phyloP scores from a whole-genome alignment of 2,113 vertebrate species.

The Colius striatus region DNA sequence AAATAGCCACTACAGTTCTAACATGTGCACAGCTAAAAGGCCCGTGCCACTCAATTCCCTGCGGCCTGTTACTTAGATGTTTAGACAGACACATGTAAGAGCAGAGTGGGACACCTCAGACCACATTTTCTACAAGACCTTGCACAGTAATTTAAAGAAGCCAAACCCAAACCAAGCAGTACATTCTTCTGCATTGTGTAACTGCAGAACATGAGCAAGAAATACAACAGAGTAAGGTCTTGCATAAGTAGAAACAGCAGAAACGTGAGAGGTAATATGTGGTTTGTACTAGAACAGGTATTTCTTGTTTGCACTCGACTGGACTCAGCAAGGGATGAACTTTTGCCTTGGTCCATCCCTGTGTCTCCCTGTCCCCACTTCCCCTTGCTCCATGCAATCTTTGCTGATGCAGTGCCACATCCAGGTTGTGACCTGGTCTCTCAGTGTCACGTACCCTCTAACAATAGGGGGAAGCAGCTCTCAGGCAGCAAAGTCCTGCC shows the following conservation, averaged over 20 bases:
- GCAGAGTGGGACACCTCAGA: background rate
- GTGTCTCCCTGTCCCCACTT: background rate
- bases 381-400: background rate
- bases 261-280: background rate
- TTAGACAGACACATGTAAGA: background rate
- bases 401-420: background rate
- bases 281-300: background rate
- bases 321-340: background rate
- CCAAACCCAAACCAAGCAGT: background rate
- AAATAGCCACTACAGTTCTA: background rate
- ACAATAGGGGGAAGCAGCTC: slow-evolving; percentile 17
- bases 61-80: background rate
- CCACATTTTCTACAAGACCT: background rate
- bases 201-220: background rate
- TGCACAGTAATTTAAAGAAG: background rate
- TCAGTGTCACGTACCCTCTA: background rate
- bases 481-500: slow-evolving; percentile 38
- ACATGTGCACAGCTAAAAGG: background rate
- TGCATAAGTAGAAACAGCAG: background rate
- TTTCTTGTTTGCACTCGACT: background rate
- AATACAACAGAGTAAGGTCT: background rate
- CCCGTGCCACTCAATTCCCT: background rate
- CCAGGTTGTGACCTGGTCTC: slow-evolving; percentile 39
- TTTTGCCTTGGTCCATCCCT: background rate
- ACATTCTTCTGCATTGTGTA: background rate